Base-by-base conservation (phyloP, 1,140 invertebrate genomes). In the Trichonephila clavata region DNA sequence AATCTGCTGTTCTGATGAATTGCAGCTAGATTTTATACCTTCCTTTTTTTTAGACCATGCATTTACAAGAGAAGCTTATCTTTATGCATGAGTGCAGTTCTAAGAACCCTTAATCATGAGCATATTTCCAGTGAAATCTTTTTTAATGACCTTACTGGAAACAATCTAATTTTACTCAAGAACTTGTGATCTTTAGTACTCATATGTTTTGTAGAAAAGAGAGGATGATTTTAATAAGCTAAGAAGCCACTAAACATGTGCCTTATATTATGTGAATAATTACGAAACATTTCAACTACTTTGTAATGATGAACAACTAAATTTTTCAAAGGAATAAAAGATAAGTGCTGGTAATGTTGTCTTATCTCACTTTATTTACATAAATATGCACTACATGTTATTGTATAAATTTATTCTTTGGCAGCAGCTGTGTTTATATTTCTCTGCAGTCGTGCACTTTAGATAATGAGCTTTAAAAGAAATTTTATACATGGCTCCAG, bases 181-280 rank as follows among this genome's bases (percentile, higher is more conserved):
- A 88, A 21, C 43, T 60, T 88, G 65, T 92, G 84, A 87, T 81
- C 61, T 61, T 93, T 39, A 87, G 20, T 71, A 57, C 24, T 80
- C 24, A 3, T 68, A 39, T 91, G 16, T 87, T 87, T 83, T 65
- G 59, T 92, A 43, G 32, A 27, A 24, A 89, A 7, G 21, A 83
- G 27, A 68, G 39, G 21, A 80, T 87, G 86, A 65, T 93, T 93
- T 93, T 93, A 93, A 87, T 77, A 87, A 93, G 86, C 50, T 93
- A 93, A 93, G 92, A 93, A 93, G 92, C 92, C 92, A 43, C 59
- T 93, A 88, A 93, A 93, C 92, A 93, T 93, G 92, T 93, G 92
- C 92, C 92, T 93, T 87, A 71, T 92, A 93, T 88, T 80, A 71
- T 88, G 71, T 60, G 83, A 92, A 81, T 87, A 80, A 93, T 84